A percentile compares a stretch with the other conserved stretches of the same genome.
Conservation (phyloP, 2,888 invertebrate species). For the Eulithis prunata region DNA sequence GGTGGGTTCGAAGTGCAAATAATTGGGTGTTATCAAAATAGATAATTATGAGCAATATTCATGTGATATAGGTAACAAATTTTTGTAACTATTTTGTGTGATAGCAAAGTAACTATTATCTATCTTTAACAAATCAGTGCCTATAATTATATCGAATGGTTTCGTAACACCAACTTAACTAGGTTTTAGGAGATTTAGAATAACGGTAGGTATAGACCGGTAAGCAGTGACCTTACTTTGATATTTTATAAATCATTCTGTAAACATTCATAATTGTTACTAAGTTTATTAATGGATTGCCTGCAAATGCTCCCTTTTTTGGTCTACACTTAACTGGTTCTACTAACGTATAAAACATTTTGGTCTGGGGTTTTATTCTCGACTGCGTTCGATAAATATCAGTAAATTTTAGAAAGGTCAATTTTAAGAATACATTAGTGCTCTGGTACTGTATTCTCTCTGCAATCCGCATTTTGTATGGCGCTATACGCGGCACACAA, state of each 20-base stretch:
- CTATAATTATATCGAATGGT: not conserved
- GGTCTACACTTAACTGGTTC: not conserved
- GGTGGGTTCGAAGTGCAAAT: too few relatives aligned
- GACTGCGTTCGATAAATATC: not conserved
- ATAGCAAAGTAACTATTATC: too few relatives aligned
- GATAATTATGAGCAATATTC: not conserved
- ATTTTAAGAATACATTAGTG: too few relatives aligned
- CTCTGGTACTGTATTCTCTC: too few relatives aligned
- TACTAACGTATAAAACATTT: not conserved
- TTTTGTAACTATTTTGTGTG: too few relatives aligned
- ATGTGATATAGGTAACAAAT: too few relatives aligned
- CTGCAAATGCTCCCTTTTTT: slow-evolving; percentile 19
- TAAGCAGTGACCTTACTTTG: not conserved
- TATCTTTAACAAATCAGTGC: not conserved
- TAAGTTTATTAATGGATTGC: not conserved
- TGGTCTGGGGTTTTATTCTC: not conserved
- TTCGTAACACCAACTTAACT: not conserved
- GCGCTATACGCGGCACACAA: too few relatives aligned
- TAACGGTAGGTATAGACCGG: not conserved
- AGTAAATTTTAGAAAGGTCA: too few relatives aligned
- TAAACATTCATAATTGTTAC: not conserved
- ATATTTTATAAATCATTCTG: not conserved
- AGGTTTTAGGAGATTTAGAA: not conserved
- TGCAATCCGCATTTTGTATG: too few relatives aligned
- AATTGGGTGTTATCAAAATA: not conserved